phyloP scores from a whole-genome alignment of 2,888 invertebrate species.

The Empis stercorea region DNA sequence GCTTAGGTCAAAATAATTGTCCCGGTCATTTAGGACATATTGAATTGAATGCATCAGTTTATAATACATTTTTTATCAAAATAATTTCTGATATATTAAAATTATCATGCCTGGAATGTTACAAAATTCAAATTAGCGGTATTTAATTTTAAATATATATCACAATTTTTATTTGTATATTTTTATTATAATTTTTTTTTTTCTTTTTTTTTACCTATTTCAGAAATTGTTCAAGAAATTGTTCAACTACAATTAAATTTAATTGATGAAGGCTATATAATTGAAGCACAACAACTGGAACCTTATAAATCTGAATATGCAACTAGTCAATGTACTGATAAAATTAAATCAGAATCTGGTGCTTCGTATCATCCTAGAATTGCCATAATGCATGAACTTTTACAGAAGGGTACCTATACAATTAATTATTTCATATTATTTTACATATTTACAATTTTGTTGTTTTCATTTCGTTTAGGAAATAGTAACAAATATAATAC shows the following conservation, averaged over 20 bases:
- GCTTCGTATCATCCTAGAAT: conserved; percentile 37
- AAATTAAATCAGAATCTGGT: conserved; percentile 23
- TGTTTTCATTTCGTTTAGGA: too few species aligned
- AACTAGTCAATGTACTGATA: conserved; percentile 24
- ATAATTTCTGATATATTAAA: conserved; percentile 54
- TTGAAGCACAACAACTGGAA: conserved; percentile 57
- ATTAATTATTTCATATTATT: not conserved
- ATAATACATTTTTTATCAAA: conserved; percentile 81
- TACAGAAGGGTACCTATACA: conserved; percentile 14
- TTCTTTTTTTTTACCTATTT: conserved; percentile 12
- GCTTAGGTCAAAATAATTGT: conserved; percentile 54
- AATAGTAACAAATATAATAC: conserved; percentile 11
- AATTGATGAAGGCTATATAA: conserved; percentile 59
- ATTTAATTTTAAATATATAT: not conserved
- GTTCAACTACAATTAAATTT: conserved; percentile 52
- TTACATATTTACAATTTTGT: not conserved
- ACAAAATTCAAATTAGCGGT: conserved; percentile 52
- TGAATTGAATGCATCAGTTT: conserved; percentile 71
- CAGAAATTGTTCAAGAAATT: conserved; percentile 33
- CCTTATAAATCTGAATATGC: conserved; percentile 28
- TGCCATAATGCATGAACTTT: conserved; percentile 37
- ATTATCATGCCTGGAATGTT: conserved; percentile 58
- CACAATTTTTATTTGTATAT: too few species aligned
- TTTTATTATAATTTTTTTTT: not conserved
- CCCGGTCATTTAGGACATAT: conserved; percentile 95